phyloP scores from a whole-genome alignment of 2,888 invertebrate species.

The Bruchidius siliquastri region DNA sequence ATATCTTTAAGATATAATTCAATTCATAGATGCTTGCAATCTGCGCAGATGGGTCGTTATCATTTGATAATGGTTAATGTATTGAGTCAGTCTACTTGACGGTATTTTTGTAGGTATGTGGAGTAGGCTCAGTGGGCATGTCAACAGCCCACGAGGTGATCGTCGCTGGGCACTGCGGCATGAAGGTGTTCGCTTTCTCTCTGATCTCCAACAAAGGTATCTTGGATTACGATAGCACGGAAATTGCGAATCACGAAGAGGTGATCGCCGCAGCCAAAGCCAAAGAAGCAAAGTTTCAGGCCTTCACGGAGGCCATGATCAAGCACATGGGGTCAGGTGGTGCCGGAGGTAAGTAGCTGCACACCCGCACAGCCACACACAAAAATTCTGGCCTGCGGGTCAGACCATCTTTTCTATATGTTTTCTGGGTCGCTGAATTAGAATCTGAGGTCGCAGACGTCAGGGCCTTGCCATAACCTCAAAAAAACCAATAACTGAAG shows the following conservation, averaged over 20 bases:
- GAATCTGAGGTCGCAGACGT: no score
- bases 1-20: no score
- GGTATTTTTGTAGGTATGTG: slow-evolving; percentile 33
- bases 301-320: background rate
- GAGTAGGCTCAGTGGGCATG: slow-evolving; percentile 78
- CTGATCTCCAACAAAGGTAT: slow-evolving; percentile 71
- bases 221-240: slow-evolving; percentile 51
- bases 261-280: slow-evolving; percentile 73
- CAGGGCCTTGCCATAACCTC: no score
- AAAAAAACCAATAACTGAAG: no score
- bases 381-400: no score
- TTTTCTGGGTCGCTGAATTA: no score
- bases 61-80: no score
- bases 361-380: no score
- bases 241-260: slow-evolving; percentile 80
- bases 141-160: slow-evolving; percentile 66
- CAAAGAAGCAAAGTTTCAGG: slow-evolving; percentile 4
- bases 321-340: background rate
- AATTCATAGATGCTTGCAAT: no score
- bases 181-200: slow-evolving; percentile 82
- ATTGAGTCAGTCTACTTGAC: no score
- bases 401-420: no score
- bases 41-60: no score
- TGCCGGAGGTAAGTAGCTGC: background rate
- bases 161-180: slow-evolving; percentile 83